Conservation (phyloP, 2,797 vertebrate genomes). For the Crax fasciolata region DNA sequence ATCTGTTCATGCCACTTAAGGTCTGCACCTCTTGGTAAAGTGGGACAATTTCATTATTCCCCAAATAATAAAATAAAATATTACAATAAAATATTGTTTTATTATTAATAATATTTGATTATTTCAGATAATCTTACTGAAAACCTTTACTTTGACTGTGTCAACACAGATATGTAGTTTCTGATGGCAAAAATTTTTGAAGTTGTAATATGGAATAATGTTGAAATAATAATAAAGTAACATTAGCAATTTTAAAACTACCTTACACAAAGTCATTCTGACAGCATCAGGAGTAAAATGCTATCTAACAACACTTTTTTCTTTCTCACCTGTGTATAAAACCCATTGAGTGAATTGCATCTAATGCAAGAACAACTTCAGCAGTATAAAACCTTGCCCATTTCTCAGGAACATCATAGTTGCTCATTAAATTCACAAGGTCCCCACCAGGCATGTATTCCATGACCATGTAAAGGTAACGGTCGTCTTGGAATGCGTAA, state of each 20-base stretch:
- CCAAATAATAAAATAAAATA: neutral
- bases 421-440: constrained; percentile 98
- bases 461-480: constrained; percentile 99
- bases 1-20: neutral
- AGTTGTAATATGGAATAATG: neutral
- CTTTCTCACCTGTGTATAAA: constrained; percentile 95
- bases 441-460: constrained; percentile 99
- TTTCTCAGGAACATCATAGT: constrained; percentile 98
- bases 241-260: neutral
- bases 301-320: neutral
- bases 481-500: constrained; percentile 98
- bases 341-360: constrained; percentile 98
- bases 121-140: neutral
- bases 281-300: neutral
- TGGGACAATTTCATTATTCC: neutral
- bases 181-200: neutral
- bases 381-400: constrained; percentile 99
- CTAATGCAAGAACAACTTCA: constrained; percentile 96
- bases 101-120: too few species aligned
- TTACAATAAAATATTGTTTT: too few species aligned
- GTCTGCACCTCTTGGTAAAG: neutral
- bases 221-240: neutral
- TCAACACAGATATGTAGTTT: neutral
- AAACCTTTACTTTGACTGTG: neutral
- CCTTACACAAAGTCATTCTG: neutral